A percentile compares a stretch with the other conserved stretches of the same genome.
phyloP scores from a whole-genome alignment of 2,888 invertebrate genomes.

The Apodemia zela region DNA sequence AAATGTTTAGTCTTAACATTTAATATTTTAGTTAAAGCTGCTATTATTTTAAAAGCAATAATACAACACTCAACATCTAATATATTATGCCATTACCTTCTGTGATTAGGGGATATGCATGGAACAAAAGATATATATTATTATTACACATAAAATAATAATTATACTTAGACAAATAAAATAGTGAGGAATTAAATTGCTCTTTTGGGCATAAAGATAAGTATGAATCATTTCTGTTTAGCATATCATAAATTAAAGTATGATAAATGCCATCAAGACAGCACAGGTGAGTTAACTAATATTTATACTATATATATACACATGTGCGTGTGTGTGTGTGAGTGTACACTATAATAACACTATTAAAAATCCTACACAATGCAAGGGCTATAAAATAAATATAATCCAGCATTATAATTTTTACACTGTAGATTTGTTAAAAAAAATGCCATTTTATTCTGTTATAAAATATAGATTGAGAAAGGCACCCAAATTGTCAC shows the following conservation, averaged over 20 bases:
- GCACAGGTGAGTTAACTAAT: too few species aligned
- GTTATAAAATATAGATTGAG: too few species aligned
- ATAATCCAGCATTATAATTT: neutral
- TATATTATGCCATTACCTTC: constrained; percentile 57
- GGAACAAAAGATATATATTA: constrained; percentile 59
- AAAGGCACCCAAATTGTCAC: too few species aligned
- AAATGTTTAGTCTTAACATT: neutral
- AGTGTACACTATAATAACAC: too few species aligned
- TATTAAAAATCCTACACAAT: too few species aligned
- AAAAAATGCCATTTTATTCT: too few species aligned
- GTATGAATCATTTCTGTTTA: too few species aligned
- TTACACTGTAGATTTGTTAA: neutral
- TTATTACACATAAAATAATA: constrained; percentile 3
- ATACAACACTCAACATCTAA: constrained; percentile 33
- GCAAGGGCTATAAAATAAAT: neutral
- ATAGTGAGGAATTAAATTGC: too few species aligned
- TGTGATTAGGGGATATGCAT: constrained; percentile 60
- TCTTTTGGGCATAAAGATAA: neutral
- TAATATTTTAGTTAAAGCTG: constrained; percentile 22
- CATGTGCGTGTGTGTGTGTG: too few species aligned
- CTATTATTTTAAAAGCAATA: constrained; percentile 28
- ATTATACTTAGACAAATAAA: neutral
- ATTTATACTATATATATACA: too few species aligned
- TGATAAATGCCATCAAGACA: too few species aligned
- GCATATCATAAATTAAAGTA: too few species aligned